A percentile compares a stretch with the other conserved stretches of the same genome.
Conservation (phyloP, 2,797 vertebrate genomes). For the Malurus splendens region DNA sequence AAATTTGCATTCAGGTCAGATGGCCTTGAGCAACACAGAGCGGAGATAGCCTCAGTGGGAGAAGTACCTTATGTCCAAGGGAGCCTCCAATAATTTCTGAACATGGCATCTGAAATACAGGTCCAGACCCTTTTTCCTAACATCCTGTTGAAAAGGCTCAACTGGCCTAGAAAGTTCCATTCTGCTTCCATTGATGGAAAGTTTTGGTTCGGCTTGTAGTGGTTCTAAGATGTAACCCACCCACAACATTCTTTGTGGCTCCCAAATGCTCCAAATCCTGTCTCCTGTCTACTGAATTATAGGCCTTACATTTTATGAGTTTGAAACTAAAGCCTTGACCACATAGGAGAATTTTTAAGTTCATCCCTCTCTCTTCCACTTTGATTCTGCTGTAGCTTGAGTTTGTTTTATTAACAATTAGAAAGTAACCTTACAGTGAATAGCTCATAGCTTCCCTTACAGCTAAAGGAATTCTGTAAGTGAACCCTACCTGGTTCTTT, state of each 20-base stretch:
- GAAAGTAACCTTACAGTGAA: neutral
- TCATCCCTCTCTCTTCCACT: neutral
- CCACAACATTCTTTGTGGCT: neutral
- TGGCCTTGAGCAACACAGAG: neutral
- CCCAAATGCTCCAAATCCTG: neutral
- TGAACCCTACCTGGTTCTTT: rapidly evolving
- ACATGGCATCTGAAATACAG: neutral
- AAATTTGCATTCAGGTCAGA: neutral
- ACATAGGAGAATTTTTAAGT: neutral
- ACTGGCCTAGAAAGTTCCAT: neutral
- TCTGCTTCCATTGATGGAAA: neutral
- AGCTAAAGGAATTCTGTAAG: neutral
- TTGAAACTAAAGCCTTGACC: neutral
- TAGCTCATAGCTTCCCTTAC: rapidly evolving
- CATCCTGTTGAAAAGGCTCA: neutral
- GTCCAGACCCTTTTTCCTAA: neutral
- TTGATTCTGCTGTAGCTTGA: neutral
- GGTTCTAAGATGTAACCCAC: neutral
- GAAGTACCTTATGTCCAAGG: neutral
- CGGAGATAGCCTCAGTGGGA: neutral
- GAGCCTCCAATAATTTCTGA: neutral
- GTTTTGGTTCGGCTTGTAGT: neutral
- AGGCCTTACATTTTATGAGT: neutral
- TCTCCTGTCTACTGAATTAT: neutral
- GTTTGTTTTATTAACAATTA: neutral